These are phyloP conservation scores for Ochlodes sylvanus DNA, from an alignment of 2,888 invertebrate genomes.

Conservation along the genomic window DNA sequence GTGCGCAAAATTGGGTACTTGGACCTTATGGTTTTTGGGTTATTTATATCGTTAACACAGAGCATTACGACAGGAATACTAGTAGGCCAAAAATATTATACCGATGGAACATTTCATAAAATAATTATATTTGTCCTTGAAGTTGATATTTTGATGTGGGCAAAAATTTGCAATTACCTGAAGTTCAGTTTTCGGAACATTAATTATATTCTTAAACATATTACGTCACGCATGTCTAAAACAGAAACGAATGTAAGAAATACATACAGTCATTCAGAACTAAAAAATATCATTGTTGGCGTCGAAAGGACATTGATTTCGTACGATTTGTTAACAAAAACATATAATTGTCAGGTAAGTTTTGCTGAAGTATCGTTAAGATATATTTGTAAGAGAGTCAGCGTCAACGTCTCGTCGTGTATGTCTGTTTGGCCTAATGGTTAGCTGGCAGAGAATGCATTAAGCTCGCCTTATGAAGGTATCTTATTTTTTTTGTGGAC, in stretches of 20 bases:
- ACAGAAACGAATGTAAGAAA: background rate
- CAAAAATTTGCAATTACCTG: constrained; percentile 14
- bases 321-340: constrained; percentile 36
- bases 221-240: background rate
- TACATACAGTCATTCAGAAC: background rate
- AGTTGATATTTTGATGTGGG: constrained; percentile 26
- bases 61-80: background rate
- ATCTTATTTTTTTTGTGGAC: too few species aligned
- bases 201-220: background rate
- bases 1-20: background rate
- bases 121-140: constrained; percentile 2
- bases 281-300: constrained; percentile 10
- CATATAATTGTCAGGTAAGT: constrained; percentile 39
- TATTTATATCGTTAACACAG: background rate
- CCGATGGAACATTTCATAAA: constrained; percentile 1
- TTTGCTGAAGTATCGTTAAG: background rate
- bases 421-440: too few species aligned
- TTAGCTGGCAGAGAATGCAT: too few species aligned
- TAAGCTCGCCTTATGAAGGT: too few species aligned
- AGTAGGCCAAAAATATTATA: background rate
- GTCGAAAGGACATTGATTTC: constrained; percentile 38
- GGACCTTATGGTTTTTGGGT: background rate
- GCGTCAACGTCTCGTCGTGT: too few species aligned
- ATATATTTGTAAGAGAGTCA: too few species aligned
- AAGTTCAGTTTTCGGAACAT: constrained; percentile 17